Evolutionary conservation across 2,113 vertebrate genomes (phyloP), one percentile per base, ranked within the genome.

Genomic region (Microtus ochrogaster): DNA sequence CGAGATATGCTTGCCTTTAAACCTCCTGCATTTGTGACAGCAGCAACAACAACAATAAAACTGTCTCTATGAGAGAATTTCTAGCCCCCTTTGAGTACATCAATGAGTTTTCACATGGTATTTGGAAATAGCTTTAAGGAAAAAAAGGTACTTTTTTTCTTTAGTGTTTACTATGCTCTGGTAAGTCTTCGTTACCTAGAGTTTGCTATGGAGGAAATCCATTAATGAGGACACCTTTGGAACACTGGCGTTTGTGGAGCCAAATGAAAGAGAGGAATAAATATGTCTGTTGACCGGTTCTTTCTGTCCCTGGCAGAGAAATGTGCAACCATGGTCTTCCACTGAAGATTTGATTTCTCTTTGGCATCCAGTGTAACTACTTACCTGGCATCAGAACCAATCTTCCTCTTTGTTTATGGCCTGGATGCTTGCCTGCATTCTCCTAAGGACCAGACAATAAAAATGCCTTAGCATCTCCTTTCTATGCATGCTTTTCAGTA

Each of bases 1-100:
- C 70, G 74, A 87, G 83, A 77, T 84, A 47, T 6, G 9, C 28
- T 95, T 61, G 9, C 36, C 86, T 96, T 96, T 93, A 90, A 90
- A 68, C 36, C 21, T 96, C 16, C 13, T 61, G n/a, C 4, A 36
- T 58, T 68, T 88, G 70, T 63, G 77, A 74, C 55, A 76, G 28
- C 22, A 95, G 28, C 22, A 95, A 47, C 52, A 72, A 9, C 5
- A 94, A 41, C 11, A 88, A 68, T 19, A 85, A 19, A 58, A 88
- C 93, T n/a, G 39, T 94, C 55, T 77, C 76, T 52, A 30, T 44
- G 14, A 74, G n/a, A 52, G 33, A 85, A 90, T 68, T 11, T 79
- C 24, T 26, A 92, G 39, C 55, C 81, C 24, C 44, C 36, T 47
- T 79, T 47, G 52, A 92, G 61, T 39, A 33, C 39, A 24, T 58